Evolutionary conservation across 2,888 invertebrate species (phyloP), one percentile per base, ranked within the genome.

Genomic region (Lasioglossum zephyrum): DNA sequence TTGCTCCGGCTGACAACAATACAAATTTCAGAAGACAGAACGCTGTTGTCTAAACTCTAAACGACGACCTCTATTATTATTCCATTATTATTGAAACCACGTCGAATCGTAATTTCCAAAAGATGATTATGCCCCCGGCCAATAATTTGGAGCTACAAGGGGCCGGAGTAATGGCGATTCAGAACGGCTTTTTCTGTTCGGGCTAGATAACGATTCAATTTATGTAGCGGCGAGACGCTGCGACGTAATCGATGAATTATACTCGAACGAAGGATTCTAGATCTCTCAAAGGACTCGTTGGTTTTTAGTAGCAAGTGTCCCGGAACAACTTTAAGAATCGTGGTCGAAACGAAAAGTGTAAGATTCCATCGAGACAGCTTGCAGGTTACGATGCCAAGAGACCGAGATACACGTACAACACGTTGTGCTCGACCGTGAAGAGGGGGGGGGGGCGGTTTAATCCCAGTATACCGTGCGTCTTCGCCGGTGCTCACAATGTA

Each of bases 181-280:
- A 8, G n/a, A 39, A n/a, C 44, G 22, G 39, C 57, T 78, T 82
- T 82, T 74, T 82, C 60, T 70, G 47, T 70, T 82, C 73, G 74
- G 70, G 16, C 74, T 31, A 31, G 74, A 78, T 73, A 82, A 78
- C 83, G 79, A 83, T 84, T 79, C 60, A 82, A 82, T 84, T 82
- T 76, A 83, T 79, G 75, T 82, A 84, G 82, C 36, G 36, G 36
- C 36, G 1, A 2, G 47, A 13, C 4, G 44, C 44, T 2, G 22
- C 22, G 18, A 22, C 2, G 53, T 8, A 53, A 53, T 53, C 22
- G 53, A 53, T n/a, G n/a, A 57, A 57, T 57, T 57, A n/a, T n/a
- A 57, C 18, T 53, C 53, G 22, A n/a, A 9, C n/a, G 9, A 44
- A 9, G n/a, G 9, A 8, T 57, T 57, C 57, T 11, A 3, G n/a